Percentiles rank a stretch among this genome's conserved stretches.
These are phyloP conservation scores for Hymenopus coronatus DNA, from an alignment of 2,888 invertebrate genomes.

Conservation along the genomic window DNA sequence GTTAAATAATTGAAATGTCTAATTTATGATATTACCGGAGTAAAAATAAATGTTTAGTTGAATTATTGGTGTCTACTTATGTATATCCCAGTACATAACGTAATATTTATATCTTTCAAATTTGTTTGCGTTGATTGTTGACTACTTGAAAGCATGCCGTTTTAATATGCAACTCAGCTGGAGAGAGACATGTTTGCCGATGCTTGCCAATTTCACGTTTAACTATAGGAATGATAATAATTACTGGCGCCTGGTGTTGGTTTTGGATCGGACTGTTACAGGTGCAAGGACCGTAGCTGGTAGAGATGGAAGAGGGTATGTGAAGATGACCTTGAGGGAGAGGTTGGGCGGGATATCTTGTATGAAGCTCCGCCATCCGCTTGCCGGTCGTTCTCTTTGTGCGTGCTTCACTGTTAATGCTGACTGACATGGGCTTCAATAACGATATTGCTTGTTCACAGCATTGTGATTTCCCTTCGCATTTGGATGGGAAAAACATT, in stretches of 20 bases:
- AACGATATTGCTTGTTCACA: neutral
- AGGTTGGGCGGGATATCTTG: neutral
- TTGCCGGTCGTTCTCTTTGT: neutral
- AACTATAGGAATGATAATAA: neutral
- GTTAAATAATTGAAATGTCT: too few relatives aligned
- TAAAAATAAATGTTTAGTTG: too few relatives aligned
- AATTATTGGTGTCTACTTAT: too few relatives aligned
- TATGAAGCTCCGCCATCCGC: neutral
- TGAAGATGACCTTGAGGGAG: neutral
- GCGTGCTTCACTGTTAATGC: neutral
- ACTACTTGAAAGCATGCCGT: too few relatives aligned
- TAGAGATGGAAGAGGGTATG: neutral
- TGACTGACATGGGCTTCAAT: neutral
- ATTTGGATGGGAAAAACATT: neutral
- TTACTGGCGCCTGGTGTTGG: neutral
- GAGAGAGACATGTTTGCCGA: too few relatives aligned
- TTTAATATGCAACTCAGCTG: too few relatives aligned
- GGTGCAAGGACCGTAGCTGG: neutral
- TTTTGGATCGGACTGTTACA: neutral
- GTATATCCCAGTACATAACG: too few relatives aligned
- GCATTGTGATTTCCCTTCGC: neutral
- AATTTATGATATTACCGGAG: too few relatives aligned
- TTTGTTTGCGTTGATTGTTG: too few relatives aligned
- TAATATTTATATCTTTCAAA: too few relatives aligned
- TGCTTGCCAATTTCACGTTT: neutral